These are phyloP conservation scores for Tenodera sinensis DNA, from an alignment of 2,888 invertebrate species.

Conservation along the genomic window DNA sequence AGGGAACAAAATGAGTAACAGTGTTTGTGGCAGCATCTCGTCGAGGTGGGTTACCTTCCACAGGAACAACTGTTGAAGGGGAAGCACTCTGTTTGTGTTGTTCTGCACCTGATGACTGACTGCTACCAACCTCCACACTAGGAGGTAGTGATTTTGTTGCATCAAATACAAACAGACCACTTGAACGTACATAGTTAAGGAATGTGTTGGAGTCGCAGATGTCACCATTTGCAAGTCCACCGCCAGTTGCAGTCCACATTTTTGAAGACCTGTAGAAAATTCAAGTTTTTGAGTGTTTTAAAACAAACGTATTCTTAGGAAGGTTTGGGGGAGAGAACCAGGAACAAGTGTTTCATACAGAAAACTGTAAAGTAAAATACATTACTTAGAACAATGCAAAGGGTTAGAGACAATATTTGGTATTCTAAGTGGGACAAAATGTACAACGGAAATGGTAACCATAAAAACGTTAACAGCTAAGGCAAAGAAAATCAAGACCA, in stretches of 20 bases:
- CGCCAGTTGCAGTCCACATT: not conserved
- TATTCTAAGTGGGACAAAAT: no score
- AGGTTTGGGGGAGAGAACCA: no score
- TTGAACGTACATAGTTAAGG: slow-evolving; percentile 21
- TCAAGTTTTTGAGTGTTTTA: not conserved
- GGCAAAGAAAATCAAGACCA: no score
- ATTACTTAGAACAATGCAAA: no score
- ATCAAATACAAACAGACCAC: slow-evolving; percentile 20
- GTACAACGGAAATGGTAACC: no score
- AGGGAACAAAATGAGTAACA: not conserved
- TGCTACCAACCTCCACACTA: not conserved
- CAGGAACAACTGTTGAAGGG: not conserved
- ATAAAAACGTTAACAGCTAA: no score
- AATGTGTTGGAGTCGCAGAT: slow-evolving; percentile 23
- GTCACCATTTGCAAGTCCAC: slow-evolving; percentile 16
- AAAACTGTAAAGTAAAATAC: no score
- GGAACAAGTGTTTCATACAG: no score
- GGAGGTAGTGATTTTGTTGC: not conserved
- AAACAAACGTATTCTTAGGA: no score
- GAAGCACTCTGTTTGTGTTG: not conserved
- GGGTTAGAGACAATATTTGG: no score
- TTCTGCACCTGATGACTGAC: not conserved
- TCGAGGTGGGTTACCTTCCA: not conserved
- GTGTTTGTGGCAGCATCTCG: slow-evolving; percentile 9
- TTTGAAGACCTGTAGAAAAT: not conserved